Evolutionary conservation across 2,797 vertebrate species (phyloP).

Genomic region (Esox lucius): DNA sequence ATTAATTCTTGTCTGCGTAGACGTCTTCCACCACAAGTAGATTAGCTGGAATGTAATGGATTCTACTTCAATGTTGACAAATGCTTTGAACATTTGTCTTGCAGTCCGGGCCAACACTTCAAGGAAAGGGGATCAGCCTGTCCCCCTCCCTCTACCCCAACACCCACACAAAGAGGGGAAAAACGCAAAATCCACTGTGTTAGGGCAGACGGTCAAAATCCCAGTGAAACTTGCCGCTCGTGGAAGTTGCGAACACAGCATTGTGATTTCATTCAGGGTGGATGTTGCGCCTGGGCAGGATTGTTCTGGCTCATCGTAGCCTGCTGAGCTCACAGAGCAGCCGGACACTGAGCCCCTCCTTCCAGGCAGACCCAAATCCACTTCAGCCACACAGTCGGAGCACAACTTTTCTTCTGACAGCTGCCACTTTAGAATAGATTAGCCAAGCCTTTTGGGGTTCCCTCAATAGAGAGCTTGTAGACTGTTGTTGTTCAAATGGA

Average conservation of each 20-base stretch:
- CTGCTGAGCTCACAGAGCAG: constrained; percentile 72
- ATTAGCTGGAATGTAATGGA: neutral
- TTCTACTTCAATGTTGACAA: neutral
- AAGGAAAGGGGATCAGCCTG: neutral
- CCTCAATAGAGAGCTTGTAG: constrained; percentile 67
- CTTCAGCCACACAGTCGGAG: constrained; percentile 59
- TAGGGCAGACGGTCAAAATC: constrained; percentile 55
- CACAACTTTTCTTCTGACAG: constrained; percentile 79
- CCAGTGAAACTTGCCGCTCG: constrained; percentile 56
- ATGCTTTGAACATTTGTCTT: neutral
- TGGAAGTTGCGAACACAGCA: constrained; percentile 65
- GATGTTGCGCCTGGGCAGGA: constrained; percentile 65
- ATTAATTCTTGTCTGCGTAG: neutral
- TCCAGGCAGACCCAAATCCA: constrained; percentile 69
- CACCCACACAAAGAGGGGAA: constrained; percentile 3
- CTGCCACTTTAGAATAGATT: constrained; percentile 79
- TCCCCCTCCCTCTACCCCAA: neutral
- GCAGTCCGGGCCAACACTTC: neutral
- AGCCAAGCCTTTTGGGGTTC: constrained; percentile 70
- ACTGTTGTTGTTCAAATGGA: constrained; percentile 67
- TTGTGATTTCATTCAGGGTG: constrained; percentile 73
- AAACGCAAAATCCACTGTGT: constrained; percentile 39
- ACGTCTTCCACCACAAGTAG: neutral
- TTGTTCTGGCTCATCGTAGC: constrained; percentile 75
- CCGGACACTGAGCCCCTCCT: constrained; percentile 55